These are phyloP conservation scores for Nannoperca australis DNA, from an alignment of 2,797 vertebrate genomes.

Conservation along the genomic window DNA sequence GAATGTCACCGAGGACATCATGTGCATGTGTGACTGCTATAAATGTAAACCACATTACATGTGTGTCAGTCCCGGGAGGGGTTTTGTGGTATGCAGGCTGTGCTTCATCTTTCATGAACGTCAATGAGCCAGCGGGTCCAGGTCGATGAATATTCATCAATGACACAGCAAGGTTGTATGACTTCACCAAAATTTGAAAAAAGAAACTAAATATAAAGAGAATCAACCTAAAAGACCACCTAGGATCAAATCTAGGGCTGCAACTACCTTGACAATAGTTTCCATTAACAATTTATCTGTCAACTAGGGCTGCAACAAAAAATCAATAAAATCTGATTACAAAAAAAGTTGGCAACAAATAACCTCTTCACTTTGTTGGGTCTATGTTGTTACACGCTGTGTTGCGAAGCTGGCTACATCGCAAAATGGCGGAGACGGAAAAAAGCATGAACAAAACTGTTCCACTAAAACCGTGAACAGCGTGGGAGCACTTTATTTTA, in stretches of 20 bases:
- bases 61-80: constrained; percentile 22
- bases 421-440: too few species aligned
- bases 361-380: too few species aligned
- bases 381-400: too few species aligned
- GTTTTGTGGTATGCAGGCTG: constrained; percentile 21
- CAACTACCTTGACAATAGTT: neutral
- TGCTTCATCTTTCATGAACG: constrained; percentile 57
- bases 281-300: neutral
- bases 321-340: too few species aligned
- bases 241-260: neutral
- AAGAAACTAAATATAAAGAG: neutral
- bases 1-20: constrained; percentile 57
- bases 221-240: neutral
- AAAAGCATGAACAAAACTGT: too few species aligned
- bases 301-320: too few species aligned
- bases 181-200: neutral
- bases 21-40: constrained; percentile 35
- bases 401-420: too few species aligned
- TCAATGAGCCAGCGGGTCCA: constrained; percentile 49
- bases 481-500: too few species aligned
- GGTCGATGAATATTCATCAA: constrained; percentile 74
- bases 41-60: constrained; percentile 41
- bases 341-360: too few species aligned
- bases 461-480: too few species aligned
- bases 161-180: constrained; percentile 62